phyloP scores from a whole-genome alignment of 2,888 invertebrate genomes.

The Eubasilissa splendida region DNA sequence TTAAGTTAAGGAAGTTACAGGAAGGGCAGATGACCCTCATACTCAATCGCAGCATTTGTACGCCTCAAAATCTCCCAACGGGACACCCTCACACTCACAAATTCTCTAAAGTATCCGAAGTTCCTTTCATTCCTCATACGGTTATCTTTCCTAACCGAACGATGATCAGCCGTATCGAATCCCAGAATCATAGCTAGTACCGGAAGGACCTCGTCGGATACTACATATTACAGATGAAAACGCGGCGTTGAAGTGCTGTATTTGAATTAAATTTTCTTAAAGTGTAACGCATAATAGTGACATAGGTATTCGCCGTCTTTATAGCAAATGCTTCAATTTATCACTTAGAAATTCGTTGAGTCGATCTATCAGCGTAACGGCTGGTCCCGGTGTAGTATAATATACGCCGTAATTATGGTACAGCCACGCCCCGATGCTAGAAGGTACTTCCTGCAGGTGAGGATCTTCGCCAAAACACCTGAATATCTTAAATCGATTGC shows the following conservation, averaged over 20 bases:
- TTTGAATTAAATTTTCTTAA: constrained; percentile 7
- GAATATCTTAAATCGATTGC: not conserved
- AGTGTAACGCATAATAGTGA: not conserved
- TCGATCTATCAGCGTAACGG: not conserved
- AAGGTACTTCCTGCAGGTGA: constrained; percentile 34
- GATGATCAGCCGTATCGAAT: too few species aligned
- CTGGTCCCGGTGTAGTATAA: not conserved
- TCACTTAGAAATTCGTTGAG: not conserved
- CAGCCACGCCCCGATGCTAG: constrained; percentile 2
- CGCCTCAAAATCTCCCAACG: too few species aligned
- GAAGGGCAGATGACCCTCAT: too few species aligned
- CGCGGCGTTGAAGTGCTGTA: not conserved
- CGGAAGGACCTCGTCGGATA: too few species aligned
- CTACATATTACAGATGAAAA: too few species aligned
- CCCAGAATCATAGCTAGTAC: too few species aligned
- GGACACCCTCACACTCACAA: too few species aligned
- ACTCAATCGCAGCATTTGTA: too few species aligned
- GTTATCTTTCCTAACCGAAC: too few species aligned
- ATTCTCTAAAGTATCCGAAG: too few species aligned
- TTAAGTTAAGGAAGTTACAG: too few species aligned
- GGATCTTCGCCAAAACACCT: constrained; percentile 12
- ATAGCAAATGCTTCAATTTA: constrained; percentile 7
- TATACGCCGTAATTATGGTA: not conserved
- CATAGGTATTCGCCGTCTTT: not conserved
- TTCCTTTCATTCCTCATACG: too few species aligned